Evolutionary conservation across 2,113 vertebrate species (phyloP), one percentile per base, ranked within the genome.

Genomic region (Elephantulus edwardii): DNA sequence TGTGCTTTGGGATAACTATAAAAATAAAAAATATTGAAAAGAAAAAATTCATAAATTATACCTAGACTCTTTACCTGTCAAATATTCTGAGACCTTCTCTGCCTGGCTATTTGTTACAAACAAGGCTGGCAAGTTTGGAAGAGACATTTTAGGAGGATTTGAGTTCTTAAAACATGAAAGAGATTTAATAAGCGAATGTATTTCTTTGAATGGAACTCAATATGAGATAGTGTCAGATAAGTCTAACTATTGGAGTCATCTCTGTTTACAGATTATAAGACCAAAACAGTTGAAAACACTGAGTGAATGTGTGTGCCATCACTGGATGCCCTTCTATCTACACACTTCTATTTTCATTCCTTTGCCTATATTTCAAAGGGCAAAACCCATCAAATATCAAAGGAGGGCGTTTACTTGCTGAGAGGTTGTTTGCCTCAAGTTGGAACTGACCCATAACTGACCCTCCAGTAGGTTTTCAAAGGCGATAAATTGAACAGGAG

Each of bases 371-470:
- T n/a, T 48, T 26, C 24, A 13, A 86, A 91, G 48, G 42, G 44
- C 76, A 78, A 95, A 17, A 93, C 46, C 42, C 33, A 89, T 38
- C 48, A 89, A 77, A 75, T 77, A 71, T 24, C 28, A 76, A 64
- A 64, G 60, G 60, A 64, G 54, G n/a, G n/a, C n/a, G n/a, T n/a
- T n/a, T n/a, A n/a, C n/a, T n/a, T n/a, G n/a, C n/a, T n/a, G n/a
- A n/a, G n/a, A n/a, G n/a, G n/a, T n/a, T n/a, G n/a, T n/a, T n/a
- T n/a, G n/a, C n/a, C n/a, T n/a, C n/a, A n/a, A n/a, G n/a, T n/a
- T n/a, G n/a, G n/a, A n/a, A n/a, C n/a, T n/a, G n/a, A n/a, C n/a
- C n/a, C n/a, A n/a, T n/a, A n/a, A n/a, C n/a, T n/a, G n/a, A n/a
- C n/a, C n/a, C n/a, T n/a, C n/a, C n/a, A n/a, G n/a, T n/a, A n/a